These are phyloP conservation scores for Plutomurus gul DNA, from an alignment of 1,140 invertebrate species.

Conservation along the genomic window DNA sequence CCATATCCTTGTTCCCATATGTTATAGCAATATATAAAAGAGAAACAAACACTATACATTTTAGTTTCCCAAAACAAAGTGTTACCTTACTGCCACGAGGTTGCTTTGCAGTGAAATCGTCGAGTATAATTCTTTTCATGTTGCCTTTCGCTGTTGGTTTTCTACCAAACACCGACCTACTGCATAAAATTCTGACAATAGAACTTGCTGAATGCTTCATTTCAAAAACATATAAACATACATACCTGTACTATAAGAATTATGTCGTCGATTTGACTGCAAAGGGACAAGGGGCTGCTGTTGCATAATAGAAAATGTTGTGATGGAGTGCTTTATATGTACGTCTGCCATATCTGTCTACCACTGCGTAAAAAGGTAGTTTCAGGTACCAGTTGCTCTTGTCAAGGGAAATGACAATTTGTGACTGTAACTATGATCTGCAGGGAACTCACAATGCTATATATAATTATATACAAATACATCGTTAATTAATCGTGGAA, in stretches of 20 bases:
- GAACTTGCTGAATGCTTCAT: not conserved
- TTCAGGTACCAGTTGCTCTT: not conserved
- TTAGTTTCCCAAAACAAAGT: not conserved
- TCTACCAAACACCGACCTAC: not conserved
- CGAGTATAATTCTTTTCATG: not conserved
- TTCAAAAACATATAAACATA: not conserved
- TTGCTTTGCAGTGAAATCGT: not conserved
- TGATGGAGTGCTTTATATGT: constrained; percentile 5
- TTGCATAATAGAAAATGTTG: constrained; percentile 11
- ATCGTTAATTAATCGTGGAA: too few relatives aligned
- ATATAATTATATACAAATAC: not conserved
- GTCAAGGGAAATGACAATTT: not conserved
- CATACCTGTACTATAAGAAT: not conserved
- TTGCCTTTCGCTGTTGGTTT: not conserved
- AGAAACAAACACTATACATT: not conserved
- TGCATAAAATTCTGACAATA: not conserved
- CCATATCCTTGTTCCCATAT: not conserved
- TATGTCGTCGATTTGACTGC: not conserved
- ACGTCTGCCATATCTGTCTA: constrained; percentile 8
- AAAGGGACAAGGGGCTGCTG: not conserved
- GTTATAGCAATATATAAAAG: not conserved
- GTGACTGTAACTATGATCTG: not conserved
- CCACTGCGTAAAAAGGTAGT: not conserved
- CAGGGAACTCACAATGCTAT: not conserved
- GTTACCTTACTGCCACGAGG: not conserved